These are phyloP conservation scores for Ganaspis sp. DNA, from an alignment of 1,140 invertebrate genomes.

Conservation along the genomic window DNA sequence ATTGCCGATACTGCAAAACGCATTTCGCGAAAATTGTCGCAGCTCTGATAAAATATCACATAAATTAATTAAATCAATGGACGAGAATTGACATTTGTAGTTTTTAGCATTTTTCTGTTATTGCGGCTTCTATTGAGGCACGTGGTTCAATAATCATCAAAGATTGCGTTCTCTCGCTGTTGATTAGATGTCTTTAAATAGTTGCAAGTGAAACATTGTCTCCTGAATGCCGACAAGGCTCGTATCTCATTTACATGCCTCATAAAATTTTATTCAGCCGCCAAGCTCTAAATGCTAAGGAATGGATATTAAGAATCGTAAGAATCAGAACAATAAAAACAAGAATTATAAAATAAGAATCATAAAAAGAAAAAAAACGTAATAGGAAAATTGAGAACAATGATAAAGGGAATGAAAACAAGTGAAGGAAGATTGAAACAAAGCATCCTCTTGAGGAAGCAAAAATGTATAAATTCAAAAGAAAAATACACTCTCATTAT, in stretches of 20 bases:
- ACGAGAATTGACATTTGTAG: background rate
- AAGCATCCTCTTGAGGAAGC: too few species aligned
- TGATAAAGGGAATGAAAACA: too few species aligned
- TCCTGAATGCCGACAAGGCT: background rate
- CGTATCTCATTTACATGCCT: background rate
- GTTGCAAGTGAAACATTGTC: background rate
- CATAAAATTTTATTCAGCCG: too few species aligned
- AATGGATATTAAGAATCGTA: too few species aligned
- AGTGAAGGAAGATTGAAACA: too few species aligned
- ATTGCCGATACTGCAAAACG: background rate
- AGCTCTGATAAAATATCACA: background rate
- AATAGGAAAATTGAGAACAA: too few species aligned
- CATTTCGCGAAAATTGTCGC: background rate
- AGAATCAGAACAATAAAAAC: too few species aligned
- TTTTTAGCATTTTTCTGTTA: background rate
- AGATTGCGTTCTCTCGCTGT: background rate
- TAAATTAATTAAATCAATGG: background rate
- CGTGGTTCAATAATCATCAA: background rate
- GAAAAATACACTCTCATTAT: too few species aligned
- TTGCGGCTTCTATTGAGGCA: background rate
- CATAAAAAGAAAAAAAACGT: too few species aligned
- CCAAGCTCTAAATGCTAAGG: too few species aligned
- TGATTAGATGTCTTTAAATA: conserved; percentile 2
- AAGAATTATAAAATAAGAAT: too few species aligned
- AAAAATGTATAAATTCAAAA: too few species aligned